Evolutionary conservation across 2,113 vertebrate genomes (phyloP).

Genomic region (Pluvianellus socialis): DNA sequence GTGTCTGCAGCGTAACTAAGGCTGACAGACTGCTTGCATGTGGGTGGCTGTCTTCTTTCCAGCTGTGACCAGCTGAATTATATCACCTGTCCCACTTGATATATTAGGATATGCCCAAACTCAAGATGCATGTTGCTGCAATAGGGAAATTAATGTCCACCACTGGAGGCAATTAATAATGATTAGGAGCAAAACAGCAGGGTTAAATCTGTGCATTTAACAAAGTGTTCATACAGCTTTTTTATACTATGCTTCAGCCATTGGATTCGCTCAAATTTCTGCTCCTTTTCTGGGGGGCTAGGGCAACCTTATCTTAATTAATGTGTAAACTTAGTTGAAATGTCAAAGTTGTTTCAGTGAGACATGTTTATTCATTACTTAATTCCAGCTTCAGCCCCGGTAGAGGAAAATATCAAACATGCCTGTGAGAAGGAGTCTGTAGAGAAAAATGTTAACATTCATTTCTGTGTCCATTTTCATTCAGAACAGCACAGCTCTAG

Average conservation of each 20-base stretch:
- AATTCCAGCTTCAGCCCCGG: background rate
- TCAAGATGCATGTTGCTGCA: constrained; percentile 83
- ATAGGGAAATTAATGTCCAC: constrained; percentile 87
- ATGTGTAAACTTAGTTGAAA: constrained; percentile 66
- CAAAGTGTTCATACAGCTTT: constrained; percentile 78
- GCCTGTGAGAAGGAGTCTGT: background rate
- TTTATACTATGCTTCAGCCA: constrained; percentile 71
- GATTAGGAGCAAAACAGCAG: constrained; percentile 83
- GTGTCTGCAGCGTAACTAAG: constrained; percentile 77
- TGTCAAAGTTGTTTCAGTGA: constrained; percentile 69
- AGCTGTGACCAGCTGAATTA: constrained; percentile 88
- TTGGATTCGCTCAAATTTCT: constrained; percentile 53
- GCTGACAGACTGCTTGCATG: constrained; percentile 85
- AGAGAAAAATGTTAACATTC: background rate
- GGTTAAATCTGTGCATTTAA: constrained; percentile 85
- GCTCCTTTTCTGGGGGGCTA: constrained; percentile 11
- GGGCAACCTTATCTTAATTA: constrained; percentile 72
- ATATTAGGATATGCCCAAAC: constrained; percentile 83
- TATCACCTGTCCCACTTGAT: constrained; percentile 88
- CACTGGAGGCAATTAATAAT: constrained; percentile 86
- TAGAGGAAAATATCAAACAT: constrained; percentile 23
- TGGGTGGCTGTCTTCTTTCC: constrained; percentile 86
- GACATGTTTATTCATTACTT: constrained; percentile 71
- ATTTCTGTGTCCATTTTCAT: background rate
- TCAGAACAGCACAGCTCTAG: background rate